These are phyloP conservation scores for Spilarctia lutea DNA, from an alignment of 2,888 invertebrate genomes.

Conservation along the genomic window DNA sequence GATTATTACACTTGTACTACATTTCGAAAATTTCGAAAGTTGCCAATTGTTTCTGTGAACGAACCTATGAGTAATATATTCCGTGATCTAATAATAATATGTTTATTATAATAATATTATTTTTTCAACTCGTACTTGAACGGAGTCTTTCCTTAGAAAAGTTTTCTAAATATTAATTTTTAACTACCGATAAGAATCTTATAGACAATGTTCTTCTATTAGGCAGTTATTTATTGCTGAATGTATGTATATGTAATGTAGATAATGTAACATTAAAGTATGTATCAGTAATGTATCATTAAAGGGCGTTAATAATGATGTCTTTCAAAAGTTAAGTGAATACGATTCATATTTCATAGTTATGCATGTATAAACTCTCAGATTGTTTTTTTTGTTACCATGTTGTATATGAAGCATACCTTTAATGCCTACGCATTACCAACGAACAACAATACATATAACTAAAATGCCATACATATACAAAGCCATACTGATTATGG, in stretches of 20 bases:
- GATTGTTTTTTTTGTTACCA: neutral
- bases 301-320: no score
- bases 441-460: constrained; percentile 17
- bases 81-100: neutral
- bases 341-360: neutral
- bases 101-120: neutral
- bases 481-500: constrained; percentile 42
- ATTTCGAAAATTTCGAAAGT: constrained; percentile 34
- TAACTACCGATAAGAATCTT: neutral
- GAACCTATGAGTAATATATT: constrained; percentile 37
- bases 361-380: neutral
- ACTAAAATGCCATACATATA: constrained; percentile 34
- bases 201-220: neutral
- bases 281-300: no score
- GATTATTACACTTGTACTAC: constrained; percentile 35
- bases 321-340: neutral
- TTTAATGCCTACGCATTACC: constrained; percentile 16
- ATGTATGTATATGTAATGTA: neutral
- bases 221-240: neutral
- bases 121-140: neutral
- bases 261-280: neutral
- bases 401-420: neutral
- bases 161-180: no score
- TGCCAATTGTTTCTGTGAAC: constrained; percentile 29
- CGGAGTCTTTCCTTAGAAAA: no score